A percentile compares a stretch with the other conserved stretches of the same genome.
Evolutionary conservation across 2,113 vertebrate genomes (phyloP).

Genomic region (Panurus biarmicus): DNA sequence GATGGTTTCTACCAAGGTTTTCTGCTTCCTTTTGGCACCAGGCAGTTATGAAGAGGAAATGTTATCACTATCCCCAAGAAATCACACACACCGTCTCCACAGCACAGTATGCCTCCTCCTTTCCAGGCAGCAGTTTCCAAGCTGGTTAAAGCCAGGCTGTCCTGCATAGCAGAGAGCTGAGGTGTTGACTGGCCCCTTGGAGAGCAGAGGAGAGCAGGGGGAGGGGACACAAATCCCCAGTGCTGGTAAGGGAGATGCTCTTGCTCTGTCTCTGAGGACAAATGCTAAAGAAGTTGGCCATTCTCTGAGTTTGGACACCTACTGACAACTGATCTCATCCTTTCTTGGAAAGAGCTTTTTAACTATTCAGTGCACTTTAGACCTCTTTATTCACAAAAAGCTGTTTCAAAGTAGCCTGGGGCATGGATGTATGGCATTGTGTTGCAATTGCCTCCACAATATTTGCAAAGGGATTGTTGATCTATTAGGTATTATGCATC

Average conservation of each 20-base stretch:
- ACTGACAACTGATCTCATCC: neutral
- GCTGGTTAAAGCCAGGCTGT: neutral
- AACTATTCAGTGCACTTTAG: neutral
- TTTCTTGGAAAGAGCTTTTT: neutral
- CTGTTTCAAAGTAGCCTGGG: neutral
- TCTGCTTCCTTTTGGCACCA: neutral
- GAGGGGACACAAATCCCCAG: neutral
- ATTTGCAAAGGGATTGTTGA: constrained; percentile 29
- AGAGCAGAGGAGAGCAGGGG: neutral
- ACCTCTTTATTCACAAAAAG: neutral
- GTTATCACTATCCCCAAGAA: neutral
- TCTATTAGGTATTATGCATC: neutral
- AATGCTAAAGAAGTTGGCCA: neutral
- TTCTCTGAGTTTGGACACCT: neutral
- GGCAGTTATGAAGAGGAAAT: neutral
- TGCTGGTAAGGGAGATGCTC: neutral
- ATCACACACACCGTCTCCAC: neutral
- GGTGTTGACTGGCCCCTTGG: neutral
- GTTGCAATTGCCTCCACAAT: neutral
- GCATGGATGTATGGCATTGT: neutral
- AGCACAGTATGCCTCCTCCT: neutral
- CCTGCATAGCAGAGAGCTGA: neutral
- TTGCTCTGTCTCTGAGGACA: neutral
- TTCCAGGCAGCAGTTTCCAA: neutral
- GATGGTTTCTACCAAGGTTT: neutral